Conservation (phyloP, 1,140 invertebrate species). For the Danaus melanippus region DNA sequence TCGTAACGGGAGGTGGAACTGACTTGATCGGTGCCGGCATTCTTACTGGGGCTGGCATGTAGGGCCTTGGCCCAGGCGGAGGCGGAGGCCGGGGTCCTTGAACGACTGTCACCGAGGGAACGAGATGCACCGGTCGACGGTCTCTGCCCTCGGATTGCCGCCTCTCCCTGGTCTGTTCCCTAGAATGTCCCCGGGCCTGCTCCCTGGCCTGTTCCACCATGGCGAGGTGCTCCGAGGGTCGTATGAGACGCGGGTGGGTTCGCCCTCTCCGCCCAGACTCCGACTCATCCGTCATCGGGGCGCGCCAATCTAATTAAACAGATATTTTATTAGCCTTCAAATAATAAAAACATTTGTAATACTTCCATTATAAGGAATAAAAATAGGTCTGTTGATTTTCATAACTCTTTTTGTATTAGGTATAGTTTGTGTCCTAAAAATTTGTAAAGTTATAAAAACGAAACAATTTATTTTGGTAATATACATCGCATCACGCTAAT, state of each 20-base stretch:
- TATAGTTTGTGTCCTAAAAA: too few species aligned
- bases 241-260: conserved; percentile 48
- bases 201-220: conserved; percentile 47
- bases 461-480: too few species aligned
- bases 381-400: too few species aligned
- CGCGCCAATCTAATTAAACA: conserved; percentile 56
- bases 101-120: conserved; percentile 43
- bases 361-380: too few species aligned
- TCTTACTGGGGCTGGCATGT: conserved; percentile 37
- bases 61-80: conserved; percentile 33
- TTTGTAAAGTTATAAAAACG: too few species aligned
- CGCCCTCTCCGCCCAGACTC: conserved; percentile 50
- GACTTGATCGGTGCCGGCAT: conserved; percentile 40
- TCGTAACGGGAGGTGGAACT: conserved; percentile 32
- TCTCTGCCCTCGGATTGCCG: conserved; percentile 25
- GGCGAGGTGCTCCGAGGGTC: conserved; percentile 57
- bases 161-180: too few species aligned
- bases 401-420: too few species aligned
- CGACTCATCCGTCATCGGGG: conserved; percentile 60
- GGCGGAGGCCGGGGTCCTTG: conserved; percentile 22
- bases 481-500: too few species aligned
- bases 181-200: not conserved
- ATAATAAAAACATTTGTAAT: too few species aligned
- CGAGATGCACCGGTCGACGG: conserved; percentile 37
- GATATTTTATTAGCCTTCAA: not conserved